Evolutionary conservation across 2,113 vertebrate species (phyloP).

Genomic region (Percina caprodes): DNA sequence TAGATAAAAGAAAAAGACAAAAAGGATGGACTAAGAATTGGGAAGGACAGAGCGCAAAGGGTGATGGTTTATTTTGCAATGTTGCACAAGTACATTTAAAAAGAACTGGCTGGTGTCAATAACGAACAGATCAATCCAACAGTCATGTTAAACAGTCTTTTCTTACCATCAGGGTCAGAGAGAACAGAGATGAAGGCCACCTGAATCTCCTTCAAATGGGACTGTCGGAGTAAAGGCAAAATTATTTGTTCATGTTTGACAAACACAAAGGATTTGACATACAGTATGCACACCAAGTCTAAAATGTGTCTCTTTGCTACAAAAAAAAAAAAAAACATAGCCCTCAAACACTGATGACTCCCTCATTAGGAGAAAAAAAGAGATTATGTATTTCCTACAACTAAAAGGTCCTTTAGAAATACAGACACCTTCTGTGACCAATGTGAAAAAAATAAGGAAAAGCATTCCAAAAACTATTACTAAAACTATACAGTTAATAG

Average conservation of each 20-base stretch:
- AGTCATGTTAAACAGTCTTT: not conserved
- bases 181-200: slow-evolving; percentile 94
- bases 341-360: not conserved
- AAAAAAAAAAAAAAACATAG: not conserved
- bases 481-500: not conserved
- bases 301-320: not conserved
- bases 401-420: not conserved
- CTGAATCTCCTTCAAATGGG: slow-evolving; percentile 96
- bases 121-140: not conserved
- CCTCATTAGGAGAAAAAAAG: not conserved
- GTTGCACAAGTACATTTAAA: not conserved
- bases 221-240: slow-evolving; percentile 79
- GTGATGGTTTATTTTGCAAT: not conserved
- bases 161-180: slow-evolving; percentile 96
- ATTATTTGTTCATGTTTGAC: not conserved
- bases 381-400: not conserved
- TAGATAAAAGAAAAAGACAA: slow-evolving; percentile 58
- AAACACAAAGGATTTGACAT: not conserved
- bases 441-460: not conserved
- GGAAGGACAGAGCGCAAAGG: not conserved
- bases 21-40: not conserved
- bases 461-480: not conserved
- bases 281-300: not conserved
- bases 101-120: not conserved
- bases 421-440: not conserved